Base-by-base conservation (phyloP, 2,797 vertebrate genomes). In the Coregonus suidteri region DNA sequence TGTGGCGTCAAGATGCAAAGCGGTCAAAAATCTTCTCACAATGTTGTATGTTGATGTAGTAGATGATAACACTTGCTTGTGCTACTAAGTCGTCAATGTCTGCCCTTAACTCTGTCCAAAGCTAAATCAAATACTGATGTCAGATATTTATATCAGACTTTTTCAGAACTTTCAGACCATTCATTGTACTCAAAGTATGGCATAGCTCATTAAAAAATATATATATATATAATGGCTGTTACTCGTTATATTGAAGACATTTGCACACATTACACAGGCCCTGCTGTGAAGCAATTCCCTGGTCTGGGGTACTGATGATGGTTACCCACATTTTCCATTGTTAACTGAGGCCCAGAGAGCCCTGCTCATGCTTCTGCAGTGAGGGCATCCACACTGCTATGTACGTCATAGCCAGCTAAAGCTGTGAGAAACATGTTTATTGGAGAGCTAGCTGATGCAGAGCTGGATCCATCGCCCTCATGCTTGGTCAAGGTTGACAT, bases 291-390 rank as follows among this genome's bases (percentile, higher is more conserved):
- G 20, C 35, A 34, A 52, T 52, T 74, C 18, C 5, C 37, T 67
- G 64, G 11, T 77, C 68, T 70, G 59, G 59, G 56, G 15, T 77
- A 73, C 69, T 83, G 62, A 74, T 41, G 62, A 80, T 72, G 76
- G 70, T 86, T 86, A 79, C 76, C 54, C 56, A 68, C 54, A 64
- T 88, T 90, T 90, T 90, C 85, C 87, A 79, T 82, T 78, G 73
- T 86, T 78, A 75, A 51, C 79, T 83, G 35, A 47, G 47, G 30
- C 65, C 16, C 71, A 51, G 71, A 77, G 52, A 64, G 35, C 54
- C 54, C 35, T 71, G 78, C 70, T 76, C 13, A 18, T 37, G 54
- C 77, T 72, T 73, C 68, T 77, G 76, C 80, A 74, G 65, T 25
- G 74, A 78, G 62, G 15, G 75, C 81, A 79, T 75, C 83, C 82